Conservation (phyloP, 2,797 vertebrate species). For the Myotis daubentonii region DNA sequence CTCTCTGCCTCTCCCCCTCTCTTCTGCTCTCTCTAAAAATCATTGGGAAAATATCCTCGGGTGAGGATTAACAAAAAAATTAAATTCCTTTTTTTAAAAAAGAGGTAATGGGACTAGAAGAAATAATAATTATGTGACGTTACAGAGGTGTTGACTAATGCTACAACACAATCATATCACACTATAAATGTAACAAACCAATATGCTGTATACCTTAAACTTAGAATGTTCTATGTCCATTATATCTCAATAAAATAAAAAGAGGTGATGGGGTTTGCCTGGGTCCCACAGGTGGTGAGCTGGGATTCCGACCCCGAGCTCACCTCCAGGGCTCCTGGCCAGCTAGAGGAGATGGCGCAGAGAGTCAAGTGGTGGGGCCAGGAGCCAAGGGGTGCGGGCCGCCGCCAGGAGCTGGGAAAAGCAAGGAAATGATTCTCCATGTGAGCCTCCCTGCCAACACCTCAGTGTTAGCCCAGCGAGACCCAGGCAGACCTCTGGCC, state of each 20-base stretch:
- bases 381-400: background rate
- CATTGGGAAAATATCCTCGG: too few relatives aligned
- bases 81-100: too few relatives aligned
- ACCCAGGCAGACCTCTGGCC: background rate
- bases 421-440: background rate
- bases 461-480: background rate
- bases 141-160: background rate
- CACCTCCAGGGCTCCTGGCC: background rate
- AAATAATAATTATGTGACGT: background rate
- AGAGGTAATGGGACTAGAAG: background rate
- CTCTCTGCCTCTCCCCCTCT: too few relatives aligned
- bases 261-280: background rate
- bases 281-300: background rate
- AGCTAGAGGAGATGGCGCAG: background rate
- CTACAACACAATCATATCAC: background rate
- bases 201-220: too few relatives aligned
- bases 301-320: background rate
- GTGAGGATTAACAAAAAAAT: too few relatives aligned
- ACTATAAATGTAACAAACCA: background rate
- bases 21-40: too few relatives aligned
- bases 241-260: too few relatives aligned
- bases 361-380: background rate
- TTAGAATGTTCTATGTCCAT: background rate
- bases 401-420: background rate
- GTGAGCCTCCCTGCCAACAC: background rate